Base-by-base conservation (phyloP, 2,797 vertebrate species). In the Acanthis flammea region DNA sequence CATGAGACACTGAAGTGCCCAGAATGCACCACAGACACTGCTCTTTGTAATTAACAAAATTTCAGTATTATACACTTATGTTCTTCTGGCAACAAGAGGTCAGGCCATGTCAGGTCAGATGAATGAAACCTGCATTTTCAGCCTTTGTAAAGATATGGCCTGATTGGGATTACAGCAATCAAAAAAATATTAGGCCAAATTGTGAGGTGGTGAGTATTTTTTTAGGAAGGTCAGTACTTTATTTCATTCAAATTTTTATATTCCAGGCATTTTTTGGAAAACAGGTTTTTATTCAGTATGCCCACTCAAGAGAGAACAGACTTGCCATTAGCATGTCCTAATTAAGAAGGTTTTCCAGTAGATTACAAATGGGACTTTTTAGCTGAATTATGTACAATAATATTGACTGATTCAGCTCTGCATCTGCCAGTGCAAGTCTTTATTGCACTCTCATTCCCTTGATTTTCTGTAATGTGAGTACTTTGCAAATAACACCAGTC, bases 331-430 rank as follows among this genome's bases (percentile, higher is more conserved):
- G 15, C 28, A 51, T 78, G 53, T 72, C 33, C 67, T 93, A 62
- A 90, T 79, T 79, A 83, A 91, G 42, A 85, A 27, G 30, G 14
- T 76, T 91, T 91, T 89, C 35, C 65, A 35, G 31, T 88, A 44
- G 67, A 48, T 83, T 83, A 76, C 14, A 80, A 83, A 87, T 58
- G 62, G 70, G 61, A 75, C 28, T 76, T 86, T 65, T 93, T 51
- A 87, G 55, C 58, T n/a, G 75, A 44, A 77, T 55, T 76, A 48
- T 39, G 17, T 66, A 33, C 42, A 81, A 68, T 93, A 91, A 88
- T 84, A 66, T 74, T 78, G 70, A 90, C 86, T 73, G 60, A 94
- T 94, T 80, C 72, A 67, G 21, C 53, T 78, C 71, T 94, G 67
- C 78, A 81, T 94, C 45, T 93, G 33, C 65, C 78, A 63, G 41